Percentiles rank a stretch among this genome's conserved stretches.
Evolutionary conservation across 2,797 vertebrate species (phyloP).

Genomic region (Characodon lateralis): DNA sequence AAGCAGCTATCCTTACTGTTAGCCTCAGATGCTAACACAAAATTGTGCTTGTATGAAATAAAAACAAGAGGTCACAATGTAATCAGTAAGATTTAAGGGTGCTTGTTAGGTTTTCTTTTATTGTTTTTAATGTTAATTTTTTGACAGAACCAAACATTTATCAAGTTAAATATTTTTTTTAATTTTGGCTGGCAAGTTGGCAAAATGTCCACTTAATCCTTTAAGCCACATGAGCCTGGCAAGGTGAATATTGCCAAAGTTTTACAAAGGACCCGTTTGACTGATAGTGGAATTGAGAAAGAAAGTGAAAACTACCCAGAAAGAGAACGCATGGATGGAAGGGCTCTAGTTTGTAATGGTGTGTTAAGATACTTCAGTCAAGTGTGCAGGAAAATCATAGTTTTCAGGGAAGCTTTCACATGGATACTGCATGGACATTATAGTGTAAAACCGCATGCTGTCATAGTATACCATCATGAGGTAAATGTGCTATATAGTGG

Average conservation of each 20-base stretch:
- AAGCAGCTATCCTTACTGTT: neutral
- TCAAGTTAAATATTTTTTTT: neutral
- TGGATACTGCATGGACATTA: constrained; percentile 50
- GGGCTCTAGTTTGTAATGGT: constrained; percentile 32
- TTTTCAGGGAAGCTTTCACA: constrained; percentile 52
- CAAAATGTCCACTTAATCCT: constrained; percentile 26
- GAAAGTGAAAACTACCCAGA: neutral
- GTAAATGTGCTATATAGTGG: constrained; percentile 72
- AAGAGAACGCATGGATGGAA: constrained; percentile 6
- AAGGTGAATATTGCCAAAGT: constrained; percentile 11
- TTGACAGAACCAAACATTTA: neutral
- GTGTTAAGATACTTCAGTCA: constrained; percentile 30
- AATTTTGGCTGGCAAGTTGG: constrained; percentile 8
- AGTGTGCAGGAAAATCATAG: constrained; percentile 27
- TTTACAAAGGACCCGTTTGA: constrained; percentile 10
- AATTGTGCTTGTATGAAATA: neutral
- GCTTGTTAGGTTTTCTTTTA: neutral
- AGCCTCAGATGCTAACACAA: neutral
- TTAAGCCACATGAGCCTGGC: constrained; percentile 17
- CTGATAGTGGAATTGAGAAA: constrained; percentile 2
- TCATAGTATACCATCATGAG: constrained; percentile 60
- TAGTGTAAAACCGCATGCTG: constrained; percentile 51
- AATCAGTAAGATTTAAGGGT: neutral
- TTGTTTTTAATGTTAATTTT: neutral
- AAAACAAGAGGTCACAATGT: neutral